Conservation (phyloP, 2,888 invertebrate genomes). For the Leucozona laternaria region DNA sequence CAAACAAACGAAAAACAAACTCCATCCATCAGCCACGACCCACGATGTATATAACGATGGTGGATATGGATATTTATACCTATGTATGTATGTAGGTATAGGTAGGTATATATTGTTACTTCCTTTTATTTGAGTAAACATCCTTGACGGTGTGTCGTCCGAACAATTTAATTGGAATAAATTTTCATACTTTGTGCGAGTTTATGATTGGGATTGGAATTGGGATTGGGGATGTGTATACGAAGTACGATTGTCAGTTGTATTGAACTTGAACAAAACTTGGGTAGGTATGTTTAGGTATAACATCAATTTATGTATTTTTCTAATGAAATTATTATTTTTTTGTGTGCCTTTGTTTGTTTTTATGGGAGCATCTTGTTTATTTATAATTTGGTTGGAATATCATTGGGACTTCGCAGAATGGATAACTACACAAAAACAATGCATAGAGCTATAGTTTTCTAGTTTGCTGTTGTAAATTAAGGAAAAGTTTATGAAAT, state of each 20-base stretch:
- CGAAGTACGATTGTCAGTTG: not conserved
- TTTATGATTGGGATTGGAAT: slow-evolving; percentile 10
- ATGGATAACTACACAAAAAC: not conserved
- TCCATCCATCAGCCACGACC: too few relatives aligned
- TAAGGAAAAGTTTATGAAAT: not conserved
- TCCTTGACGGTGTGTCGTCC: slow-evolving; percentile 71
- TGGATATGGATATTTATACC: slow-evolving; percentile 3
- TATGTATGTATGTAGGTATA: too few relatives aligned
- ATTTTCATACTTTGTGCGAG: slow-evolving; percentile 64
- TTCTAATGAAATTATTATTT: slow-evolving; percentile 65
- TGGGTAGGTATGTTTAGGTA: not conserved
- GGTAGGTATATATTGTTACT: not conserved
- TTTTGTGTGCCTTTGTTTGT: slow-evolving; percentile 7
- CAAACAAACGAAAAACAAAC: slow-evolving; percentile 36
- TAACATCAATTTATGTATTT: slow-evolving; percentile 28
- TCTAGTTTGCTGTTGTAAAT: not conserved
- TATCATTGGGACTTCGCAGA: slow-evolving; percentile 29
- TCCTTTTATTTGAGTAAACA: slow-evolving; percentile 63
- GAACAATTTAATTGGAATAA: slow-evolving; percentile 73
- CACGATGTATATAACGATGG: not conserved
- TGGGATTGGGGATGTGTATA: not conserved
- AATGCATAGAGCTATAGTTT: not conserved
- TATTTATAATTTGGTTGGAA: slow-evolving; percentile 66
- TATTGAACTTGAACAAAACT: not conserved
- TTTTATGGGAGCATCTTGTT: slow-evolving; percentile 70